Conservation (phyloP, 2,113 vertebrate genomes). For the Promerops cafer region DNA sequence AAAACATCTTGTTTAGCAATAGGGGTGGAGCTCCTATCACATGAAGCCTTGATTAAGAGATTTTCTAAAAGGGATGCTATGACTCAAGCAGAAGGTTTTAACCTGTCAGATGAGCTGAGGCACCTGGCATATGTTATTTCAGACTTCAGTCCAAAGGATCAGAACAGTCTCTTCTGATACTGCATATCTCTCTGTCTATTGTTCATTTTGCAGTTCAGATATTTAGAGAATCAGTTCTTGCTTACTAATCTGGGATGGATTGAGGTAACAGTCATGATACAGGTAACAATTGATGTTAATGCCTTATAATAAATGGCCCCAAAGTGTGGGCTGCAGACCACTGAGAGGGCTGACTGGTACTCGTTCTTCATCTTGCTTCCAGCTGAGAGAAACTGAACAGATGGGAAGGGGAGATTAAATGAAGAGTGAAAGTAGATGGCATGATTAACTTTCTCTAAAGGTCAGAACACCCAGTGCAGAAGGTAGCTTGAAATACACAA, state of each 20-base stretch:
- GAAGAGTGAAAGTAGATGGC: slow-evolving; percentile 55
- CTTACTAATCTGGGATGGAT: neutral
- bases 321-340: slow-evolving; percentile 32
- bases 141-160: neutral
- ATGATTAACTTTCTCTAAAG: slow-evolving; percentile 62
- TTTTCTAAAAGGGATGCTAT: neutral
- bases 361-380: slow-evolving; percentile 53
- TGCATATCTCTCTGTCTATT: neutral
- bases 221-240: neutral
- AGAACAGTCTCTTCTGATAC: neutral
- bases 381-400: slow-evolving; percentile 57
- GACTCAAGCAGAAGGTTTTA: slow-evolving; percentile 2
- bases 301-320: slow-evolving; percentile 31
- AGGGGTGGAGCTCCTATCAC: neutral
- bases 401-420: slow-evolving; percentile 58
- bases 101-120: neutral
- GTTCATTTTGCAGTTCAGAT: neutral
- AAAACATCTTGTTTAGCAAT: slow-evolving; percentile 38
- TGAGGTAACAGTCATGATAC: neutral
- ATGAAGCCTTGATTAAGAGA: neutral
- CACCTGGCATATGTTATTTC: neutral
- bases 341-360: slow-evolving; percentile 44
- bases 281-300: slow-evolving; percentile 26
- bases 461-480: slow-evolving; percentile 50
- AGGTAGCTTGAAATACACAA: slow-evolving; percentile 13